Conservation (phyloP, 2,113 vertebrate species). For the Motacilla tschutschensis region DNA sequence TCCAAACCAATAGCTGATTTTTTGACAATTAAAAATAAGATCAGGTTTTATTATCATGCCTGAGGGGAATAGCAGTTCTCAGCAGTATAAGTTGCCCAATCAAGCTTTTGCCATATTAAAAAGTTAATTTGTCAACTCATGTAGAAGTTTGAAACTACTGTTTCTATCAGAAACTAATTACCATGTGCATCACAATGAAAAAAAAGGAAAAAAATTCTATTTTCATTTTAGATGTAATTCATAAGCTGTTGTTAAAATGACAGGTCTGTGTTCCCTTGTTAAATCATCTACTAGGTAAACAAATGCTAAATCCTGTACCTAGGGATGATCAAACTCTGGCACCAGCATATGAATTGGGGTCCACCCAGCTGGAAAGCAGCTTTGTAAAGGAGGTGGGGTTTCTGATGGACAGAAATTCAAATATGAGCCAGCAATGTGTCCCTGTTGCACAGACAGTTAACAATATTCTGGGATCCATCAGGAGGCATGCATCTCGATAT, state of each 20-base stretch:
- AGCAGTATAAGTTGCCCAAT: background rate
- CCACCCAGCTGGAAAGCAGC: background rate
- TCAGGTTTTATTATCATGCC: background rate
- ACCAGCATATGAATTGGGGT: background rate
- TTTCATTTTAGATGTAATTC: background rate
- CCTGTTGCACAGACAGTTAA: background rate
- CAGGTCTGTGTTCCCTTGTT: background rate
- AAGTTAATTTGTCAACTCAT: background rate
- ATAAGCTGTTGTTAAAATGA: background rate
- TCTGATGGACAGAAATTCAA: background rate
- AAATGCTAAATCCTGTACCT: background rate
- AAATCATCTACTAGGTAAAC: background rate
- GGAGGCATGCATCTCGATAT: background rate
- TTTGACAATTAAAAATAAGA: background rate
- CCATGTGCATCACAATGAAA: rapidly evolving
- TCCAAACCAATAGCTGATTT: background rate
- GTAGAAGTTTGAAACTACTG: background rate
- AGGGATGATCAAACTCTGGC: background rate
- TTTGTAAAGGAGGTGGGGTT: background rate
- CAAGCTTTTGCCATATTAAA: background rate
- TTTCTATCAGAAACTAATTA: background rate
- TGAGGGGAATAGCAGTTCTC: background rate
- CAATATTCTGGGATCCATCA: background rate
- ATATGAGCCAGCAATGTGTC: background rate
- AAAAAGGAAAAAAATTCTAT: background rate